Evolutionary conservation across 2,888 invertebrate species (phyloP).

Genomic region (Mellilla xanthometata): DNA sequence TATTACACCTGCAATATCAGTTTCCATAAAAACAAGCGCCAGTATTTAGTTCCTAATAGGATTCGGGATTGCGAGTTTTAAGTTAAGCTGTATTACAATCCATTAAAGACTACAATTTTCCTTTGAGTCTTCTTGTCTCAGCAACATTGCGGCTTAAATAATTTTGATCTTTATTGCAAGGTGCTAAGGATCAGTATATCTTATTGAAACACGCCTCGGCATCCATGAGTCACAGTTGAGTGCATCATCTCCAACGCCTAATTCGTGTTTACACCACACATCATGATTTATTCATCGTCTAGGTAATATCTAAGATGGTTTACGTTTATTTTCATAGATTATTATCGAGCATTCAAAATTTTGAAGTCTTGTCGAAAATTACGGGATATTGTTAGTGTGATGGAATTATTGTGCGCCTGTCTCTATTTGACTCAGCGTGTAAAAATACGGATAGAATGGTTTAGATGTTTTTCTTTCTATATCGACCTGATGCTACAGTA

Average conservation of each 20-base stretch:
- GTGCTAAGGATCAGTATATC: slow-evolving; percentile 9
- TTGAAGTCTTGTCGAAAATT: no score
- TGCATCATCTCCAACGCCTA: slow-evolving; percentile 20
- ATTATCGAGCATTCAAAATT: background rate
- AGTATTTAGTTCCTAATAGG: slow-evolving; percentile 4
- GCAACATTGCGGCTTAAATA: no score
- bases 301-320: slow-evolving; percentile 8
- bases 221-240: slow-evolving; percentile 16
- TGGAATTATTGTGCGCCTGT: no score
- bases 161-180: slow-evolving; percentile 10
- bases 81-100: no score
- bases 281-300: slow-evolving; percentile 11
- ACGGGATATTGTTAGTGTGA: no score
- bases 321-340: slow-evolving; percentile 8
- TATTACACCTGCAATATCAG: slow-evolving; percentile 9
- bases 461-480: no score
- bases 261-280: slow-evolving; percentile 16
- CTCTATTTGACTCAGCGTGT: no score
- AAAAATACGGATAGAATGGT: no score
- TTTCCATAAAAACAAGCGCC: slow-evolving; percentile 12
- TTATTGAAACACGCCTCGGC: slow-evolving; percentile 10
- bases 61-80: background rate
- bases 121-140: no score
- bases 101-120: no score
- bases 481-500: no score